A percentile compares a stretch with the other conserved stretches of the same genome.
Evolutionary conservation across 2,888 invertebrate genomes (phyloP).

Genomic region (Adelphocoris suturalis): DNA sequence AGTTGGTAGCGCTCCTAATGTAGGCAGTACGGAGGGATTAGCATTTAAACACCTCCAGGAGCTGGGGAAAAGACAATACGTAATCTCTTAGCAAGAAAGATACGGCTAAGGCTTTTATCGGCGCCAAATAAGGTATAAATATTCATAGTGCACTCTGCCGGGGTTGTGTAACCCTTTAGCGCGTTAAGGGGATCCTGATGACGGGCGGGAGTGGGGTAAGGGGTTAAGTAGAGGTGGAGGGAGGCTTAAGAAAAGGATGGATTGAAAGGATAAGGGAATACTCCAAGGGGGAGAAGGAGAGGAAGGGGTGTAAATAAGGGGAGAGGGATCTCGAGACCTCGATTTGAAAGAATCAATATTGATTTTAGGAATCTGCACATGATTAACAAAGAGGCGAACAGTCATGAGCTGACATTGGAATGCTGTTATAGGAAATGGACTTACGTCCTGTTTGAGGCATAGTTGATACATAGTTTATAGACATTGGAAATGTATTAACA

Average conservation of each 20-base stretch:
- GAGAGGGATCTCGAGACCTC: conserved; percentile 15
- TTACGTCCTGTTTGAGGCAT: too few species aligned
- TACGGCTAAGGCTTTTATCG: conserved; percentile 74
- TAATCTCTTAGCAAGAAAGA: conserved; percentile 73
- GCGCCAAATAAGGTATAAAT: conserved; percentile 75
- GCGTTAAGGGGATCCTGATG: conserved; percentile 51
- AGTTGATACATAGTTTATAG: too few species aligned
- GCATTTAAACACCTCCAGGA: conserved; percentile 72
- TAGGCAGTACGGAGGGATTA: conserved; percentile 67
- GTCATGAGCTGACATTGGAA: not conserved
- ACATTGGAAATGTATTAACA: too few species aligned
- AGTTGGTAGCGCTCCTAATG: conserved; percentile 57
- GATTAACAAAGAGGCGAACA: not conserved
- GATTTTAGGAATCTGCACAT: not conserved
- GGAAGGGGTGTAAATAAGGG: conserved; percentile 16
- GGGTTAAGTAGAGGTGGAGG: conserved; percentile 4
- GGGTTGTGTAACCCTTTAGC: conserved; percentile 71
- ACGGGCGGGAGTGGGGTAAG: conserved; percentile 18
- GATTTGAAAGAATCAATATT: conserved; percentile 32
- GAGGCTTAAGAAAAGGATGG: conserved; percentile 53
- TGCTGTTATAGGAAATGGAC: too few species aligned
- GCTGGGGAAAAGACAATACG: conserved; percentile 72
- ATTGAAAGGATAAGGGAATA: conserved; percentile 57
- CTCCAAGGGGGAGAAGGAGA: not conserved
- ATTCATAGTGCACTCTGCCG: conserved; percentile 74